Evolutionary conservation across 2,113 vertebrate species (phyloP).

Genomic region (Lanius collurio): DNA sequence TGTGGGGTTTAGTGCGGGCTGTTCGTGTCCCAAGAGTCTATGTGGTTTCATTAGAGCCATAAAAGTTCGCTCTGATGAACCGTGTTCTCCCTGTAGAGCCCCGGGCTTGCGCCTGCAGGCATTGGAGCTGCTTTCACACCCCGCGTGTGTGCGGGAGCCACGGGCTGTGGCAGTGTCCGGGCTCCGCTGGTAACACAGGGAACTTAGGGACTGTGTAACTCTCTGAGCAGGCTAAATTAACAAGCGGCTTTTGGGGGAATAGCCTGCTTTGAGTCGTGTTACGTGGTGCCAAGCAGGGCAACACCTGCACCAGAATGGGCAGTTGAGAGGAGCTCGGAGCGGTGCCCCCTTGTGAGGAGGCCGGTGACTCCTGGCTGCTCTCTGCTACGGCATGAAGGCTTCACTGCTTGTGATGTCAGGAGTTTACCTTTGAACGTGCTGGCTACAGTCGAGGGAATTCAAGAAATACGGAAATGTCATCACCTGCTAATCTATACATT

Average conservation of each 20-base stretch:
- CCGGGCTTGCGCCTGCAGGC: accelerated
- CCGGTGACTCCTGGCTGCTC: accelerated
- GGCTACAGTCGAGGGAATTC: background rate
- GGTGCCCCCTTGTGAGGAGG: background rate
- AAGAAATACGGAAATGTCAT: background rate
- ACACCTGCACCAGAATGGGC: accelerated
- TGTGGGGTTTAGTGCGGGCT: accelerated
- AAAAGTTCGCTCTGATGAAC: accelerated
- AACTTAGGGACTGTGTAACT: accelerated
- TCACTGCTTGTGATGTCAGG: accelerated
- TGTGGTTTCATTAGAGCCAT: accelerated
- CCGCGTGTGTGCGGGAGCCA: accelerated
- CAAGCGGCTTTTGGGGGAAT: accelerated
- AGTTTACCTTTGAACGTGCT: accelerated
- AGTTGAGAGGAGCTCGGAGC: accelerated
- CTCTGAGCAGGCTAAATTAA: background rate
- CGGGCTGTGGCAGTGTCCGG: accelerated
- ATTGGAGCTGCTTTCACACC: accelerated
- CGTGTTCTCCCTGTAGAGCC: accelerated
- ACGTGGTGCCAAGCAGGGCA: accelerated
- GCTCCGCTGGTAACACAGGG: accelerated
- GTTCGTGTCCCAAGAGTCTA: accelerated
- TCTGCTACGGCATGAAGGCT: no score
- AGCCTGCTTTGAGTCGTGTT: accelerated
- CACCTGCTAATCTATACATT: background rate